Evolutionary conservation across 2,888 invertebrate species (phyloP).

Genomic region (Drosophila leonis): DNA sequence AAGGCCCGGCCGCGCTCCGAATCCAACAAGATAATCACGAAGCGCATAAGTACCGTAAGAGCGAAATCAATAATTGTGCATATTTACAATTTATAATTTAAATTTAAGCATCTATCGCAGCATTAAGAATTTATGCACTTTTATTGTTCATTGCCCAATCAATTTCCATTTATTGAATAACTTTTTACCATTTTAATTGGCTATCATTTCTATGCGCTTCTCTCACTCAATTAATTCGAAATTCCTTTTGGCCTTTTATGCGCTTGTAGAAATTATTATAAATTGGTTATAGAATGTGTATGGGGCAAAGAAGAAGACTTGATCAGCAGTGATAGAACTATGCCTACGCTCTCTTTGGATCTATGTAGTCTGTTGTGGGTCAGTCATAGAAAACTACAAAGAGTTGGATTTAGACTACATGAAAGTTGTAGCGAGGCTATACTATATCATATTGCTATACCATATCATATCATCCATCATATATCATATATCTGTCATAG

Average conservation of each 20-base stretch:
- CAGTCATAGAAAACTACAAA: not conserved
- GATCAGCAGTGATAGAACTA: not conserved
- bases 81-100: slow-evolving; percentile 1
- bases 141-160: not conserved
- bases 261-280: not conserved
- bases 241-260: not conserved
- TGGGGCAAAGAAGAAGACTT: not conserved
- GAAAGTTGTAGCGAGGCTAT: not conserved
- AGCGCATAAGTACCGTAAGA: not conserved
- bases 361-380: not conserved
- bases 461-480: too few species aligned
- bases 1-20: not conserved
- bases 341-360: too few species aligned
- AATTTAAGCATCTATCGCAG: not conserved
- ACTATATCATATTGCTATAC: not conserved
- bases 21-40: not conserved
- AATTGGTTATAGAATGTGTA: not conserved
- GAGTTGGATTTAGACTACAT: not conserved
- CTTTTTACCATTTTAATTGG: slow-evolving; percentile 2
- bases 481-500: too few species aligned
- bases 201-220: not conserved
- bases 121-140: slow-evolving; percentile 5
- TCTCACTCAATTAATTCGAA: slow-evolving; percentile 11
- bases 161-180: slow-evolving; percentile 4
- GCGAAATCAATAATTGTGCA: slow-evolving; percentile 25